Evolutionary conservation across 2,113 vertebrate genomes (phyloP), one percentile per base, ranked within the genome.

Genomic region (Galemys pyrenaicus): DNA sequence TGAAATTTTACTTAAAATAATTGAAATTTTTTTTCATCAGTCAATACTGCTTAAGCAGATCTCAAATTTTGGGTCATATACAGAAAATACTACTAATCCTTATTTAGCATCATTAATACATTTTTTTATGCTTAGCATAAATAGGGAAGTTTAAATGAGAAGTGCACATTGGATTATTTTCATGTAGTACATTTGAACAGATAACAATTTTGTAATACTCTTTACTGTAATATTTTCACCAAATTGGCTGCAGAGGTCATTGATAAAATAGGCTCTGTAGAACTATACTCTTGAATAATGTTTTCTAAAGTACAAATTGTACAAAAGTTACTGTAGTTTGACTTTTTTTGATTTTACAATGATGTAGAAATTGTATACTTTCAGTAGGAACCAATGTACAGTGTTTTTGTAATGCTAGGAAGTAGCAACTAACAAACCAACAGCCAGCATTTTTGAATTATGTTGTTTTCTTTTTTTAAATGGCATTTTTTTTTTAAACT

Each of bases 1-100:
- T 83, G 56, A 84, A 77, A 44, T 62, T 84, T 92, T 83, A 75
- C n/a, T 44, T 84, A 30, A 78, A 79, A 78, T 94, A 75, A 84
- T 75, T 39, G 20, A 71, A 88, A 89, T 26, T 1, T 73, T 75
- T 68, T 89, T 92, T 64, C 41, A 71, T 78, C 19, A 51, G 51
- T 64, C 30, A 41, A 1, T 75, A 51, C 58, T 77, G 12, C 2
- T 86, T 44, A 84, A 87, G 41, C 6, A 49, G 49, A 26, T 56
- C 5, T 91, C 37, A 79, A 71, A 87, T 65, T 24, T 85, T 5
- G 68, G 26, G 56, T 71, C 22, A 30, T 80, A 39, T 41, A 26
- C 1, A 73, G 35, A 77, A 64, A 70, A 65, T 60, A 30, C 22
- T 77, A 20, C 24, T 67, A 32, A 49, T 71, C 39, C 37, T 87